Evolutionary conservation across 2,888 invertebrate species (phyloP).

Genomic region (Chrysotoxum bicinctum): DNA sequence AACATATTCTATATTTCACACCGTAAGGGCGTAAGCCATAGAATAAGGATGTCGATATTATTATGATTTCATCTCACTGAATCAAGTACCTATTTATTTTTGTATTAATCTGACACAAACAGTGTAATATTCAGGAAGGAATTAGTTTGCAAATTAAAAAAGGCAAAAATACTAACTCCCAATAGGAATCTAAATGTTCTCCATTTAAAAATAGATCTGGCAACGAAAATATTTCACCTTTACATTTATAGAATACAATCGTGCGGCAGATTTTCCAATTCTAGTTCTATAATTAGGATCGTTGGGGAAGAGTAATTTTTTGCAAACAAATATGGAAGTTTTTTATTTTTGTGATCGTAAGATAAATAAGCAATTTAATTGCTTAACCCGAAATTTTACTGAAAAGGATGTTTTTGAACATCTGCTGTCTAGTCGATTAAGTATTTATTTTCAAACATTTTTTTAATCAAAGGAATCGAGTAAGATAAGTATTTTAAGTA

Average conservation of each 20-base stretch:
- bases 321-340: not conserved
- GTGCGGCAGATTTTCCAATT: constrained; percentile 27
- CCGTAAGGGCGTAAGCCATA: no score
- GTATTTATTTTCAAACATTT: not conserved
- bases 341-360: not conserved
- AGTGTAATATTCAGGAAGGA: constrained; percentile 42
- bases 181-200: constrained; percentile 14
- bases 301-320: constrained; percentile 38
- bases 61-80: no score
- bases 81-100: not conserved
- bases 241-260: constrained; percentile 58
- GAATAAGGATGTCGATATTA: no score
- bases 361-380: not conserved
- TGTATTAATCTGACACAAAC: not conserved
- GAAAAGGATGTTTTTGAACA: not conserved
- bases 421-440: not conserved
- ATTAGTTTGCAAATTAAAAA: not conserved
- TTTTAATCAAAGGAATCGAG: not conserved
- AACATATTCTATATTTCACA: no score
- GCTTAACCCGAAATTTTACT: not conserved
- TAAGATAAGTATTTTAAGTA: no score
- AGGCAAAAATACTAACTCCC: constrained; percentile 1
- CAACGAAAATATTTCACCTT: constrained; percentile 65
- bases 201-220: constrained; percentile 28
- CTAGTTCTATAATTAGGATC: constrained; percentile 50